phyloP scores from a whole-genome alignment of 2,797 vertebrate species.

The Rhadinocentrus ornatus region DNA sequence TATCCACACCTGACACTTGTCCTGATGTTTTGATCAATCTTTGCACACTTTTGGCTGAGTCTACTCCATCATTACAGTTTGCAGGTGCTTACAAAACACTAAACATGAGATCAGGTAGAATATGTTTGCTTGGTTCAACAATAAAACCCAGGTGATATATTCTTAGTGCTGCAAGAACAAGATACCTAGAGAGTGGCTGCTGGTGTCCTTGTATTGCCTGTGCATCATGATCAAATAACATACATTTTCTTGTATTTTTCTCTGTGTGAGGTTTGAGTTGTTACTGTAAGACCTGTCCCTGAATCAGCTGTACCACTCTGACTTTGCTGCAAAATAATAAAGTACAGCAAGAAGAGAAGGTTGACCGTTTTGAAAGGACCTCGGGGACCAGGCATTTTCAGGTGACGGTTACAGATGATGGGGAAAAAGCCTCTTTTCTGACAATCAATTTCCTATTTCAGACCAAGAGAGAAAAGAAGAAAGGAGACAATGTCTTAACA shows the following conservation, averaged over 20 bases:
- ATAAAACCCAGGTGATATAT: too few species aligned
- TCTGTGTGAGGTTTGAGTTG: not conserved
- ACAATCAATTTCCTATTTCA: conserved; percentile 54
- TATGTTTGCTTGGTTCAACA: too few species aligned
- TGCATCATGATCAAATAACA: not conserved
- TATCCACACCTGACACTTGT: too few species aligned
- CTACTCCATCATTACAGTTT: too few species aligned
- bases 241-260: not conserved
- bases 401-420: conserved; percentile 59
- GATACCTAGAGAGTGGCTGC: not conserved
- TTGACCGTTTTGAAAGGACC: conserved; percentile 41
- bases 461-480: conserved; percentile 18
- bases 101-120: too few species aligned
- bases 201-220: not conserved
- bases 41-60: too few species aligned
- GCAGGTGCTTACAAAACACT: too few species aligned
- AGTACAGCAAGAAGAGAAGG: conserved; percentile 19
- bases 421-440: conserved; percentile 42
- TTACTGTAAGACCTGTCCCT: not conserved
- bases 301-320: conserved; percentile 16
- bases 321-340: conserved; percentile 34
- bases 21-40: too few species aligned
- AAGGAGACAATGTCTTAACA: conserved; percentile 43
- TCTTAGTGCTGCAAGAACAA: not conserved
- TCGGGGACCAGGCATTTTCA: conserved; percentile 48